These are phyloP conservation scores for Nephrocerus scutellatus DNA, from an alignment of 2,888 invertebrate species.

Conservation along the genomic window DNA sequence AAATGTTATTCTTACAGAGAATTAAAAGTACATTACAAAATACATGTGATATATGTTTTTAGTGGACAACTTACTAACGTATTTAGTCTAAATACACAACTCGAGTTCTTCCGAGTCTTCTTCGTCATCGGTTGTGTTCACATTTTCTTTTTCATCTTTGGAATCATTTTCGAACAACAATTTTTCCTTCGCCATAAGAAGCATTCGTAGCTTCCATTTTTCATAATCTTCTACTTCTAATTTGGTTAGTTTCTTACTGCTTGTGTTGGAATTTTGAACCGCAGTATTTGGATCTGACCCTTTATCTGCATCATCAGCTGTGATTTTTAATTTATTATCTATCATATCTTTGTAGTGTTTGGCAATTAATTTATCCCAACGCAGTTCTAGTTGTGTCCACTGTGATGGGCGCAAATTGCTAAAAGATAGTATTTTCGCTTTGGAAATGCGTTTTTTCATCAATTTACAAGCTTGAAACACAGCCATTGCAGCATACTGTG, in stretches of 20 bases:
- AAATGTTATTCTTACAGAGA: no score
- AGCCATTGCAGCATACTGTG: conserved; percentile 60
- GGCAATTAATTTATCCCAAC: conserved; percentile 51
- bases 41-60: no score
- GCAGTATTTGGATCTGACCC: conserved; percentile 17
- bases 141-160: no score
- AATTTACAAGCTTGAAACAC: conserved; percentile 59
- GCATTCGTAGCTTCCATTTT: conserved; percentile 56
- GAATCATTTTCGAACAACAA: no score
- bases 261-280: conserved; percentile 25
- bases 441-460: conserved; percentile 54
- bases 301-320: background rate
- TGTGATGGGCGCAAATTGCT: conserved; percentile 56
- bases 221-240: conserved; percentile 52
- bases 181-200: conserved; percentile 47
- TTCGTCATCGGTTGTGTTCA: conserved; percentile 2
- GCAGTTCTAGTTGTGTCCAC: conserved; percentile 55
- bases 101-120: no score
- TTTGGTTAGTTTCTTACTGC: conserved; percentile 4
- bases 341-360: conserved; percentile 28
- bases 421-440: conserved; percentile 52
- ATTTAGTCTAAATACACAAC: no score
- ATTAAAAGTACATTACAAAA: no score
- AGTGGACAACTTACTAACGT: no score
- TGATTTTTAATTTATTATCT: conserved; percentile 21